phyloP scores from a whole-genome alignment of 2,113 vertebrate species.

The Sarotherodon lohbergeri region DNA sequence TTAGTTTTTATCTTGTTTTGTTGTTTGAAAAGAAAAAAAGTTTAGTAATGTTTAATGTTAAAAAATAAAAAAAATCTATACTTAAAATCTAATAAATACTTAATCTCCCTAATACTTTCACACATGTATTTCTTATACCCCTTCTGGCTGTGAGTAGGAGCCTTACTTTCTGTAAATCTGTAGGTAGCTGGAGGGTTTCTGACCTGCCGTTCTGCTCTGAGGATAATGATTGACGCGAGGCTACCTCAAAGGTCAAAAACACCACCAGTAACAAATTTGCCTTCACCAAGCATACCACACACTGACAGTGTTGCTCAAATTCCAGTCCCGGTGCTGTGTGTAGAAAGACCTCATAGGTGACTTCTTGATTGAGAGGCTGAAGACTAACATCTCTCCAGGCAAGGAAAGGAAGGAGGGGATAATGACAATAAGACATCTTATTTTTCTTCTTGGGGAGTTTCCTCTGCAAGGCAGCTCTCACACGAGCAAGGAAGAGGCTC shows the following conservation, averaged over 20 bases:
- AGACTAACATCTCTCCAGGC: slow-evolving; percentile 32
- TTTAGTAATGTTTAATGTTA: background rate
- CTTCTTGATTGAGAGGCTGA: slow-evolving; percentile 33
- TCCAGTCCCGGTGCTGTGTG: background rate
- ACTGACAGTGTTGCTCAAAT: slow-evolving; percentile 30
- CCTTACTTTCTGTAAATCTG: slow-evolving; percentile 1
- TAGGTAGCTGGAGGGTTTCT: slow-evolving; percentile 8
- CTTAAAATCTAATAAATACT: background rate
- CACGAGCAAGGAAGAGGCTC: background rate
- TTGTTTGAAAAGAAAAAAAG: background rate
- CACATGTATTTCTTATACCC: background rate
- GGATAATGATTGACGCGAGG: slow-evolving; percentile 30
- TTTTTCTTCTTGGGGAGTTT: background rate
- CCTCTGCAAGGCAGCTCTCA: background rate
- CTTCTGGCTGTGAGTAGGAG: slow-evolving; percentile 4
- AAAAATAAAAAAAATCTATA: background rate
- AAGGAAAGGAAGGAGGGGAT: background rate
- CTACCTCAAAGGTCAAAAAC: slow-evolving; percentile 14
- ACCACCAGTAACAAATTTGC: slow-evolving; percentile 48
- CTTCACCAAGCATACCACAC: slow-evolving; percentile 9
- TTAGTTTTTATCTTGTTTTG: background rate
- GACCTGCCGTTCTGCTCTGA: slow-evolving; percentile 2
- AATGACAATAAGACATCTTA: background rate
- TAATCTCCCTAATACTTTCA: background rate
- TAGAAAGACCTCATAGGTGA: slow-evolving; percentile 42